These are phyloP conservation scores for Monopterus albus DNA, from an alignment of 2,113 vertebrate species.

Conservation along the genomic window DNA sequence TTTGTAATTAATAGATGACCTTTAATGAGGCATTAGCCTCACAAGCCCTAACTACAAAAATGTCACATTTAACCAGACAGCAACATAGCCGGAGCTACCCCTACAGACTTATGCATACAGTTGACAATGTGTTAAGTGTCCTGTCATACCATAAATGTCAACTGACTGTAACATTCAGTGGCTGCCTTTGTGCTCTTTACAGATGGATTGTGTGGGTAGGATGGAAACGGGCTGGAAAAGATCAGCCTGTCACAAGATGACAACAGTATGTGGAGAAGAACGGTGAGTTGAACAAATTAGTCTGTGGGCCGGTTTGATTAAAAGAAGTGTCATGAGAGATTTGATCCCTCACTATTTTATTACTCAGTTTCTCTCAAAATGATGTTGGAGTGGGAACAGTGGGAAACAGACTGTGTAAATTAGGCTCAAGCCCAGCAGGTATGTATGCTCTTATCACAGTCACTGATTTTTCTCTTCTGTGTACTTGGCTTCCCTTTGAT, in stretches of 20 bases:
- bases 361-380: not conserved
- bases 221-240: slow-evolving; percentile 56
- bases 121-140: slow-evolving; percentile 52
- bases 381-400: not conserved
- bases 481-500: slow-evolving; percentile 4
- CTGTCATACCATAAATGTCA: slow-evolving; percentile 76
- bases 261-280: slow-evolving; percentile 43
- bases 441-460: slow-evolving; percentile 9
- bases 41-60: slow-evolving; percentile 69
- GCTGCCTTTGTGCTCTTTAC: slow-evolving; percentile 56
- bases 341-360: not conserved
- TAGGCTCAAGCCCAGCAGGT: slow-evolving; percentile 4
- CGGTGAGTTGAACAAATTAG: slow-evolving; percentile 23
- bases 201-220: slow-evolving; percentile 58
- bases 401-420: not conserved
- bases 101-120: slow-evolving; percentile 25
- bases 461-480: slow-evolving; percentile 31
- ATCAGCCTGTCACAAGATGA: slow-evolving; percentile 69
- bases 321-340: slow-evolving; percentile 4
- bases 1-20: slow-evolving; percentile 84
- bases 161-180: slow-evolving; percentile 62
- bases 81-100: slow-evolving; percentile 45
- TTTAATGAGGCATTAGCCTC: slow-evolving; percentile 79
- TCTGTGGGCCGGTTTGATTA: slow-evolving; percentile 19
- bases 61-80: slow-evolving; percentile 74